These are phyloP conservation scores for Botia kubotai DNA, from an alignment of 2,797 vertebrate species.

Conservation along the genomic window DNA sequence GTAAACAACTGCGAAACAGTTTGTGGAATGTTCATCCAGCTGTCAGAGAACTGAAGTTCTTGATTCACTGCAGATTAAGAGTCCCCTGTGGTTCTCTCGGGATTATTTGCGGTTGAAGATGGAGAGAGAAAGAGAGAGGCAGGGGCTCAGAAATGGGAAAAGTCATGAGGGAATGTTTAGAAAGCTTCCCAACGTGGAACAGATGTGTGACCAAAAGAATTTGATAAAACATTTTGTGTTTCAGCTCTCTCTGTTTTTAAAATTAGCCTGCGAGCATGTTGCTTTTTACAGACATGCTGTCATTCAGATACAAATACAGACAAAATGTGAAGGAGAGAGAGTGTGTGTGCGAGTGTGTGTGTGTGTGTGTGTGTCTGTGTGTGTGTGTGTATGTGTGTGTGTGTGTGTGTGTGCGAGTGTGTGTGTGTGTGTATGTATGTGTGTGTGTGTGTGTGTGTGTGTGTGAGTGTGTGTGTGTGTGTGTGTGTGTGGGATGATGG, in stretches of 20 bases:
- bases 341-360: too few relatives aligned
- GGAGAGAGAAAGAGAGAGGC: slow-evolving; percentile 1
- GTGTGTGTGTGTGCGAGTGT: too few relatives aligned
- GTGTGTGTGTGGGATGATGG: slow-evolving; percentile 36
- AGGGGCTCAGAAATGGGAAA: slow-evolving; percentile 10
- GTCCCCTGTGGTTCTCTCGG: slow-evolving; percentile 45
- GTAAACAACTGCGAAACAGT: slow-evolving; percentile 6
- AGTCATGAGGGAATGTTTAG: slow-evolving; percentile 42
- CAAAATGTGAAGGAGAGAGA: slow-evolving; percentile 24
- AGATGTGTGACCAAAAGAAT: slow-evolving; percentile 52
- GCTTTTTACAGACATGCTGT: slow-evolving; percentile 53
- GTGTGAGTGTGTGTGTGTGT: background rate
- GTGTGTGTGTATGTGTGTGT: too few relatives aligned
- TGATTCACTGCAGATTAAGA: slow-evolving; percentile 29
- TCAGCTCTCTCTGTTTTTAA: slow-evolving; percentile 46
- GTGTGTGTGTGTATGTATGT: too few relatives aligned
- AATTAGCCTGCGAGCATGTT: slow-evolving; percentile 51
- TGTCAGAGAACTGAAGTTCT: slow-evolving; percentile 1
- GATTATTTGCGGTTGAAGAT: slow-evolving; percentile 46
- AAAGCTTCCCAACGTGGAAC: slow-evolving; percentile 56
- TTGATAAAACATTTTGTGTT: slow-evolving; percentile 34
- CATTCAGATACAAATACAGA: too few relatives aligned
- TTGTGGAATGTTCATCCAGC: background rate
- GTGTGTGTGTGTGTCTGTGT: too few relatives aligned
- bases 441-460: too few relatives aligned